Conservation (phyloP, 2,113 vertebrate species). For the Hippocampus mohnikei region DNA sequence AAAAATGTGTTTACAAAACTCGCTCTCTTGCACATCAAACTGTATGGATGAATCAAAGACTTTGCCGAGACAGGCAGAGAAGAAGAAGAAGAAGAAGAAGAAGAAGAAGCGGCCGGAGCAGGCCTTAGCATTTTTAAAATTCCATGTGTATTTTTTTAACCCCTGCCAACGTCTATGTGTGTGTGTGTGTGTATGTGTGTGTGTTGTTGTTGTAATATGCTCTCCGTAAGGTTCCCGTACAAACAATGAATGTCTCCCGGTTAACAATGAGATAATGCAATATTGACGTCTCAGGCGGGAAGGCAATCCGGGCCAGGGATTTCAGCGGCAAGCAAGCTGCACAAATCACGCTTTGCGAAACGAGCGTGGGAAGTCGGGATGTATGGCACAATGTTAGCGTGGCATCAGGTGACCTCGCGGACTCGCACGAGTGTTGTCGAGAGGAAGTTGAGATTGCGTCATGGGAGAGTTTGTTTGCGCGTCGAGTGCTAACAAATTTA, state of each 20-base stretch:
- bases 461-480: neutral
- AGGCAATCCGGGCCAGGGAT: conserved; percentile 50
- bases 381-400: conserved; percentile 26
- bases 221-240: conserved; percentile 69
- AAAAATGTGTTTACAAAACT: conserved; percentile 86
- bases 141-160: conserved; percentile 58
- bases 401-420: conserved; percentile 41
- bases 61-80: conserved; percentile 64
- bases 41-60: conserved; percentile 77
- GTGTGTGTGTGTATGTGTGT: conserved; percentile 16
- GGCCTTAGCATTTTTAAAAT: conserved; percentile 72
- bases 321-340: conserved; percentile 31
- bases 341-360: conserved; percentile 36
- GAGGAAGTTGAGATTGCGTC: neutral
- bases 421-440: neutral
- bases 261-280: conserved; percentile 70
- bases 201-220: conserved; percentile 63
- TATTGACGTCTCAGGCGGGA: conserved; percentile 65
- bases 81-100: conserved; percentile 45
- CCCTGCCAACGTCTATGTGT: neutral
- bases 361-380: conserved; percentile 34
- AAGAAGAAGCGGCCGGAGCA: conserved; percentile 25
- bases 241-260: conserved; percentile 67
- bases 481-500: neutral
- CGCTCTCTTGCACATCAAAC: conserved; percentile 81